Percentiles rank a stretch among this genome's conserved stretches.
phyloP scores from a whole-genome alignment of 2,113 vertebrate species.

The Semnornis frantzii region DNA sequence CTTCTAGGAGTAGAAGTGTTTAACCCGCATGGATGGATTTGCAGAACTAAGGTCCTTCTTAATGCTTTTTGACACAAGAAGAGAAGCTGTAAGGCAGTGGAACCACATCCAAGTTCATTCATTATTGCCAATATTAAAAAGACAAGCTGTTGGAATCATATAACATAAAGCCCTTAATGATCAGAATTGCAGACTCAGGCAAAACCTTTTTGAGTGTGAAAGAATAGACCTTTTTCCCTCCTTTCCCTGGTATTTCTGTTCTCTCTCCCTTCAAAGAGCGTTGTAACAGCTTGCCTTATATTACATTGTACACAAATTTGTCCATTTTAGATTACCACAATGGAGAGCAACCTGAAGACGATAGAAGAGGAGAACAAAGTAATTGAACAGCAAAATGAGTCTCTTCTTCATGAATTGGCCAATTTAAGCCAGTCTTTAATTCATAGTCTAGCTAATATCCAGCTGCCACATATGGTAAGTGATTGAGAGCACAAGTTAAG shows the following conservation, averaged over 20 bases:
- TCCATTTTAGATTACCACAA: conserved; percentile 92
- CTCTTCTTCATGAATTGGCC: conserved; percentile 97
- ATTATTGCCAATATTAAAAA: not conserved
- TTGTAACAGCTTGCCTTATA: conserved; percentile 35
- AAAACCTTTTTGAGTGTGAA: not conserved
- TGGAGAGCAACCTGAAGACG: conserved; percentile 99
- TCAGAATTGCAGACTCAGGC: not conserved
- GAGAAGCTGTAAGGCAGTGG: not conserved
- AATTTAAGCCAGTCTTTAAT: conserved; percentile 99
- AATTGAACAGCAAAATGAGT: conserved; percentile 99
- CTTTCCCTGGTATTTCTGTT: not conserved
- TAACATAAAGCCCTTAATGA: not conserved
- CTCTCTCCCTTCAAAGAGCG: not conserved
- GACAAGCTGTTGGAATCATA: not conserved
- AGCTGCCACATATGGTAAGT: conserved; percentile 99
- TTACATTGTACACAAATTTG: conserved; percentile 69
- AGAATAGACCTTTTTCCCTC: not conserved
- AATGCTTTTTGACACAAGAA: not conserved
- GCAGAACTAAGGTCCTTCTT: not conserved
- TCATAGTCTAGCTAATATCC: conserved; percentile 98
- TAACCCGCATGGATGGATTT: not conserved
- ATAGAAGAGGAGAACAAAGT: conserved; percentile 99
- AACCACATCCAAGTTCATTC: not conserved
- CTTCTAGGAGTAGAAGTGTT: not conserved
- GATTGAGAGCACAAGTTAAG: conserved; percentile 81